Percentiles rank a stretch among this genome's conserved stretches.
Conservation (phyloP, 1,140 invertebrate species). For the Ganaspis sp. region DNA sequence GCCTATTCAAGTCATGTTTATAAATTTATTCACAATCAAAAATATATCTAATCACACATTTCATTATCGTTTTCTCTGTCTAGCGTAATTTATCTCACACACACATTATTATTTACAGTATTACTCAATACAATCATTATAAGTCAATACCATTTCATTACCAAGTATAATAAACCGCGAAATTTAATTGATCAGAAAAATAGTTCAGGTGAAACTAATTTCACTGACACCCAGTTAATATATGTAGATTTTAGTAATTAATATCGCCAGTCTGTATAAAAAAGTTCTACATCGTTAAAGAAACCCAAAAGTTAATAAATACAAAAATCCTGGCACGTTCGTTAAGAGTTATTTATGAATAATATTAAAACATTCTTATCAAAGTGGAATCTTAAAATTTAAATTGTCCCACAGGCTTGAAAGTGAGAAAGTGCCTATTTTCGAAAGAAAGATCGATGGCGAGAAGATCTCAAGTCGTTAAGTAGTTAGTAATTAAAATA, state of each 20-base stretch:
- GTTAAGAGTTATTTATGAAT: neutral
- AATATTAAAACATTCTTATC: neutral
- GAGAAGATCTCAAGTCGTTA: neutral
- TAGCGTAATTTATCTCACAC: neutral
- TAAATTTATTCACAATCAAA: neutral
- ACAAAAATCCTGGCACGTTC: neutral
- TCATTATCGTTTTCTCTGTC: neutral
- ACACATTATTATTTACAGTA: neutral
- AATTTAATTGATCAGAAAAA: neutral
- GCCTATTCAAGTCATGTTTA: no score
- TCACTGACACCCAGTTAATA: neutral
- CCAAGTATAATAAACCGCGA: neutral
- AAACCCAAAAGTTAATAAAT: neutral
- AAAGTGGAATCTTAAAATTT: neutral
- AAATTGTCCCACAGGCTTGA: neutral
- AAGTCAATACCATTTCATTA: neutral
- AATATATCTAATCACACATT: neutral
- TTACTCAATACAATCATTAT: conserved; percentile 6
- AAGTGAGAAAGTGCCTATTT: neutral
- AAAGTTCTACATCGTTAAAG: neutral
- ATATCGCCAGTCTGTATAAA: neutral
- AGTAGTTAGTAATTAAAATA: conserved; percentile 6
- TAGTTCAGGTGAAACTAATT: neutral
- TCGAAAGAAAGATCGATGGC: neutral
- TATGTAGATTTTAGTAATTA: conserved; percentile 5